phyloP scores from a whole-genome alignment of 2,797 vertebrate species.

The Gymnothorax reevesii region DNA sequence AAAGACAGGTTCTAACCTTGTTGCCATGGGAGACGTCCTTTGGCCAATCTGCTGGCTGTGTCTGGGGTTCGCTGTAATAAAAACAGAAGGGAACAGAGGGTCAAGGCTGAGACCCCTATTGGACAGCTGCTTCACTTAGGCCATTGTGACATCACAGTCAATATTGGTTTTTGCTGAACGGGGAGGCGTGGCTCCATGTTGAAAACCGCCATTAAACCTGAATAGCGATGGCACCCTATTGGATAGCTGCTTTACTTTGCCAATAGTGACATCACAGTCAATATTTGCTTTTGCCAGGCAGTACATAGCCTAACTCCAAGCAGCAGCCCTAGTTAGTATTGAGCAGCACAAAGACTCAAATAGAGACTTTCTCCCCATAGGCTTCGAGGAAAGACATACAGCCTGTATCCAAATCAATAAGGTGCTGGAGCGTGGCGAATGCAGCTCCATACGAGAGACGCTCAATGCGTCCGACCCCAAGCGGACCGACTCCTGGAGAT shows the following conservation, averaged over 20 bases:
- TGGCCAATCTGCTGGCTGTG: neutral
- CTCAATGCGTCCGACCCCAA: neutral
- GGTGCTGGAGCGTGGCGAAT: neutral
- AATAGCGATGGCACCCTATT: neutral
- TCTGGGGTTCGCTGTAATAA: constrained; percentile 1
- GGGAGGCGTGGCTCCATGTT: neutral
- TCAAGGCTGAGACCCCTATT: neutral
- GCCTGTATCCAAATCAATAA: neutral
- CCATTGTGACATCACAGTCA: constrained; percentile 8
- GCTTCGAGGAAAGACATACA: neutral
- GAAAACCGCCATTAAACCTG: too few relatives aligned
- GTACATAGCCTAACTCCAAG: neutral
- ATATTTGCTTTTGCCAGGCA: neutral
- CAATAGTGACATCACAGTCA: constrained; percentile 4
- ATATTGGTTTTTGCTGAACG: neutral
- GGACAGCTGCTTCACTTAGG: neutral
- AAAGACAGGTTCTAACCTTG: neutral
- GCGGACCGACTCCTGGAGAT: neutral
- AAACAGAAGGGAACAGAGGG: constrained; percentile 9
- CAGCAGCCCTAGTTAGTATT: too few relatives aligned
- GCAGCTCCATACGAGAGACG: neutral
- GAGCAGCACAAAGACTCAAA: neutral
- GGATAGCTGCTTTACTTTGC: neutral
- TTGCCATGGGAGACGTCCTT: constrained; percentile 10
- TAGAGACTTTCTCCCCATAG: neutral